A percentile compares a stretch with the other conserved stretches of the same genome.
phyloP scores from a whole-genome alignment of 2,113 vertebrate genomes.

The Centropus unirufus region DNA sequence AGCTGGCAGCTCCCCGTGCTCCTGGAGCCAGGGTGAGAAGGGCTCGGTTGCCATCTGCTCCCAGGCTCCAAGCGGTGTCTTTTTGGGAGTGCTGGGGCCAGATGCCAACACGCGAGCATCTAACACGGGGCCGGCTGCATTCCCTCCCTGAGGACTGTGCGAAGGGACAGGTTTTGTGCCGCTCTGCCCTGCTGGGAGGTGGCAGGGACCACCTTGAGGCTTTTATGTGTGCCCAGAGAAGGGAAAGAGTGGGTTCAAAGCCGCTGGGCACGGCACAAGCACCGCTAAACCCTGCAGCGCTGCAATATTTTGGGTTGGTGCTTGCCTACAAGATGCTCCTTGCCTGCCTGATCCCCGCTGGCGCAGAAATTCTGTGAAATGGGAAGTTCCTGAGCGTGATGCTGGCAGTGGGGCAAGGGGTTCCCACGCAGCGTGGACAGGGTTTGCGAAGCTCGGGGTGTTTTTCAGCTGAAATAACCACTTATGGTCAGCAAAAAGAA shows the following conservation, averaged over 20 bases:
- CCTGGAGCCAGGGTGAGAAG: background rate
- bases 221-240: background rate
- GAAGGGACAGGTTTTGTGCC: background rate
- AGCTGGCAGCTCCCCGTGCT: constrained; percentile 2
- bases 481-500: background rate
- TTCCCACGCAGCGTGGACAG: background rate
- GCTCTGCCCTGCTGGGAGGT: background rate
- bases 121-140: accelerated
- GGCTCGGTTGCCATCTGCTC: constrained; percentile 56
- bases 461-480: background rate
- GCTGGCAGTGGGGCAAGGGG: background rate
- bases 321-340: background rate
- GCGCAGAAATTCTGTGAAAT: background rate
- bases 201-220: background rate
- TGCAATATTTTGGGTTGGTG: background rate
- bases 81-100: background rate
- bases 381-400: background rate
- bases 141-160: accelerated
- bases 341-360: background rate
- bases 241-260: background rate
- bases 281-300: accelerated
- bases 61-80: background rate
- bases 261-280: background rate
- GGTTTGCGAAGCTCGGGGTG: background rate
- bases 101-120: accelerated